Base-by-base conservation (phyloP, 2,888 invertebrate species). In the Cheilosia vulpina region DNA sequence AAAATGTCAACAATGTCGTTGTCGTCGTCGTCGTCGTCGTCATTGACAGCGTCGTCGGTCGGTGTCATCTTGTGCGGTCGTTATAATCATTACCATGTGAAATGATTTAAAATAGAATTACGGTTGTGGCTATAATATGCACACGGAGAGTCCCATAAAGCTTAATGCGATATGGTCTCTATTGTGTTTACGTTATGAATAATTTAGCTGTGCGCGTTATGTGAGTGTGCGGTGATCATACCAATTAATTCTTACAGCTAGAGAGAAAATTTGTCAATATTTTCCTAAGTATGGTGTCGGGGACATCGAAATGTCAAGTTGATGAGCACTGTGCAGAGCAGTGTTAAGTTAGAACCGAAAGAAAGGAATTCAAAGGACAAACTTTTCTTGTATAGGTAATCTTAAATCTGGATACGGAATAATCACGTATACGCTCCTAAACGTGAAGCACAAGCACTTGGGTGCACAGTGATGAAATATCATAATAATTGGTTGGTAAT, bases 1-100 rank as follows among this genome's bases (percentile, higher is more conserved):
- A 71, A 79, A 84, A 84, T 84, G 84, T 84, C 73, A 84, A 84
- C 84, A 79, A 79, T 52, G 55, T 69, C 52, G 78, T 50, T 45
- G 60, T 31, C n/a, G 45, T 13, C 21, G 38, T 31, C 34, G 63
- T 31, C 41, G 53, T 38, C 13, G 24, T 41, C 38, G 47, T 58
- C 58, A 43, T 38, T 24, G 53, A 24, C 21, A 34, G 15, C 24
- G 41, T 38, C 34, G 34, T 31, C 31, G 21, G 55, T 31, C 31
- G 21, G 55, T 31, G 21, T 19, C 55, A 53, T n/a, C 38, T 50
- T 57, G 62, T 69, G 55, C 57, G 83, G 52, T 77, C 60, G 62
- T 63, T 53, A 63, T 75, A 65, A 71, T 75, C 65, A 79, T 75
- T 75, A 71, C 38, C 47, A 60, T 68, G 68, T 62, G 69, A 75